These are phyloP conservation scores for Holothuria glaberrima DNA, from an alignment of 35 echinoderm and acorn worm species.

Conservation along the genomic window DNA sequence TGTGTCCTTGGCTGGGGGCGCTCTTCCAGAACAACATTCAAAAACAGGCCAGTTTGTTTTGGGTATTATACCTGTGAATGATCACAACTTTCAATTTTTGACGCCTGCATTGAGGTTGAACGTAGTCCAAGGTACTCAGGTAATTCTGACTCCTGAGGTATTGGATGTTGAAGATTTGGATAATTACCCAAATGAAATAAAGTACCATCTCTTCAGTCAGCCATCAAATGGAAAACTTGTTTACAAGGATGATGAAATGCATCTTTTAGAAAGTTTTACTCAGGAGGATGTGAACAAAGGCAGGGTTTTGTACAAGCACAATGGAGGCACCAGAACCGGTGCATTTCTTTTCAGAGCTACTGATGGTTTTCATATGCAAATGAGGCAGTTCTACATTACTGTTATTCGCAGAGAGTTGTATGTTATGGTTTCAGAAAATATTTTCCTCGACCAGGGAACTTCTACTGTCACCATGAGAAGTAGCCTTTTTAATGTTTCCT, in stretches of 20 bases:
- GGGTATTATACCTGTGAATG: constrained; percentile 80
- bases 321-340: constrained; percentile 69
- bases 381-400: constrained; percentile 83
- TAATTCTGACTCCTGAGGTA: constrained; percentile 58
- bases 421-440: constrained; percentile 33
- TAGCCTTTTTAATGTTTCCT: constrained; percentile 68
- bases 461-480: constrained; percentile 39
- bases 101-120: constrained; percentile 69
- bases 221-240: constrained; percentile 85
- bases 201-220: constrained; percentile 59
- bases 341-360: constrained; percentile 78
- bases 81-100: constrained; percentile 81
- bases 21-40: neutral
- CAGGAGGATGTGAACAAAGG: constrained; percentile 84
- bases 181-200: constrained; percentile 77
- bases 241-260: constrained; percentile 9
- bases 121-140: constrained; percentile 70
- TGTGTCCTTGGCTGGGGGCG: neutral
- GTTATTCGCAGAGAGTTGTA: constrained; percentile 60
- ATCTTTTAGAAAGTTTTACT: constrained; percentile 65
- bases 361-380: constrained; percentile 80
- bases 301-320: constrained; percentile 71
- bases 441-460: constrained; percentile 76
- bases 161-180: constrained; percentile 79
- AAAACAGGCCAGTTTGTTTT: constrained; percentile 65